phyloP scores from a whole-genome alignment of 2,888 invertebrate species.

The Napeogenes sylphis region DNA sequence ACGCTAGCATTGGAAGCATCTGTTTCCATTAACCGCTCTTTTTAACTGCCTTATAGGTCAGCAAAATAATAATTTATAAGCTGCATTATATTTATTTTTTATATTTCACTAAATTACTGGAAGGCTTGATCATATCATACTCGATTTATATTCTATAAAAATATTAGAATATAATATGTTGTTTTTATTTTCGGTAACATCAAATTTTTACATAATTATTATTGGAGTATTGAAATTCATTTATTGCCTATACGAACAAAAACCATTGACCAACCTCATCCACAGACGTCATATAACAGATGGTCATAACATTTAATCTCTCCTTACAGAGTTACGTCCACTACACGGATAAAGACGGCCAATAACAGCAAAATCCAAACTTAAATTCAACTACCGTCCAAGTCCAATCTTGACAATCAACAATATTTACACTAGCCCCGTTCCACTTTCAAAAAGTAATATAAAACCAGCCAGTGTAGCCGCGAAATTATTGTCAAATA shows the following conservation, averaged over 20 bases:
- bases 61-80: slow-evolving; percentile 66
- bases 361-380: slow-evolving; percentile 42
- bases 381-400: slow-evolving; percentile 56
- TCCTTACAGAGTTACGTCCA: slow-evolving; percentile 48
- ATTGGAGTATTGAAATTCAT: slow-evolving; percentile 64
- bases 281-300: slow-evolving; percentile 10
- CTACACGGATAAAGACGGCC: slow-evolving; percentile 40
- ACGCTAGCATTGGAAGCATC: slow-evolving; percentile 67
- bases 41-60: slow-evolving; percentile 65
- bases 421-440: slow-evolving; percentile 55
- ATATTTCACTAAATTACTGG: slow-evolving; percentile 74
- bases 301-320: slow-evolving; percentile 24
- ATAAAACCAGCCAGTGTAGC: slow-evolving; percentile 9
- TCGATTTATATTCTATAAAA: slow-evolving; percentile 75
- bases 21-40: slow-evolving; percentile 49
- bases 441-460: slow-evolving; percentile 24
- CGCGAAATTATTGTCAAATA: slow-evolving; percentile 30
- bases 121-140: slow-evolving; percentile 76
- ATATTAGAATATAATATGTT: slow-evolving; percentile 73
- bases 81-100: slow-evolving; percentile 55
- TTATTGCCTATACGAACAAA: slow-evolving; percentile 25
- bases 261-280: slow-evolving; percentile 41
- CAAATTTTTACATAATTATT: slow-evolving; percentile 65
- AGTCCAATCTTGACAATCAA: slow-evolving; percentile 37
- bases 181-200: slow-evolving; percentile 56